These are phyloP conservation scores for Camponotus vicinus DNA, from an alignment of 1,140 invertebrate genomes.

Conservation along the genomic window DNA sequence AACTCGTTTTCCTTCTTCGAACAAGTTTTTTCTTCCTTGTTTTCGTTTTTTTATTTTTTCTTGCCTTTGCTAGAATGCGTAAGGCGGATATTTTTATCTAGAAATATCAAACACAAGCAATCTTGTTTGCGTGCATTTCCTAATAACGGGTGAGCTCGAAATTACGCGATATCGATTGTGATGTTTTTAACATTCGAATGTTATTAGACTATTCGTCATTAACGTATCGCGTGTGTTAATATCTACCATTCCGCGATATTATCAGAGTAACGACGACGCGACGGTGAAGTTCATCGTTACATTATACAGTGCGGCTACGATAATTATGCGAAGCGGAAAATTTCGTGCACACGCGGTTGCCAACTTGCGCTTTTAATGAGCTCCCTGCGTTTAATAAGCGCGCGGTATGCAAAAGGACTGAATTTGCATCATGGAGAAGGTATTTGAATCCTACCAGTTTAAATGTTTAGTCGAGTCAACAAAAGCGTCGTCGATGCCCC, in stretches of 20 bases:
- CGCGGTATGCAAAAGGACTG: slow-evolving; percentile 25
- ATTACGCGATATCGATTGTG: not conserved
- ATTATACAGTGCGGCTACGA: not conserved
- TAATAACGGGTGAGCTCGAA: not conserved
- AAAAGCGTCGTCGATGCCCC: not conserved
- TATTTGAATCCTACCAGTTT: slow-evolving; percentile 38
- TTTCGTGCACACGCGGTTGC: slow-evolving; percentile 30
- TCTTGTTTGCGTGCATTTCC: not conserved
- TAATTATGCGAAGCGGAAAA: slow-evolving; percentile 41
- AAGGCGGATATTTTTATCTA: slow-evolving; percentile 19
- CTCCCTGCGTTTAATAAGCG: slow-evolving; percentile 44
- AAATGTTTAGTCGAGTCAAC: slow-evolving; percentile 41
- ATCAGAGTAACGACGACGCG: not conserved
- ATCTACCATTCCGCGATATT: not conserved
- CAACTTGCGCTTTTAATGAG: slow-evolving; percentile 58
- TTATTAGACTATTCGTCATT: slow-evolving; percentile 6
- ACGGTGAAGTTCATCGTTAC: slow-evolving; percentile 33
- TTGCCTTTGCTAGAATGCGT: not conserved
- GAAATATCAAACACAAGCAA: not conserved
- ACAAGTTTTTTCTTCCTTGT: not conserved
- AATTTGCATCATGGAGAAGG: slow-evolving; percentile 32
- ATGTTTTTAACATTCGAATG: not conserved
- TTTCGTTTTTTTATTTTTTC: not conserved
- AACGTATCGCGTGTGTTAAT: not conserved
- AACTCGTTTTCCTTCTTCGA: not conserved